Base-by-base conservation (phyloP, 2,888 invertebrate species). In the Cosmorhoe ocellata region DNA sequence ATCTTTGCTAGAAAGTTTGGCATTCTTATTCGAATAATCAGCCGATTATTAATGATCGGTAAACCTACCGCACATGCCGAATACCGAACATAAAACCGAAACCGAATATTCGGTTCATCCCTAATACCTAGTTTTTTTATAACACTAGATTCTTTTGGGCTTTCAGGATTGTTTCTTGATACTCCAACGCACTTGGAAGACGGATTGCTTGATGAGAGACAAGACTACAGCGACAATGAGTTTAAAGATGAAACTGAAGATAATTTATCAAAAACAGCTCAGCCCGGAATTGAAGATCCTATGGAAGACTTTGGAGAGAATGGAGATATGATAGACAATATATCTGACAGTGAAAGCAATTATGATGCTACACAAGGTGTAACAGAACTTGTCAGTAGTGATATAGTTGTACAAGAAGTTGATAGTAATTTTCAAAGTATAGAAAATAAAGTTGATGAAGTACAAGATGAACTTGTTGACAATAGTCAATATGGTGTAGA, bases 191-290 rank as follows among this genome's bases (percentile, higher is more conserved):
- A 31, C 6, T 3, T 8, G 10, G 36, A 41, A 26, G 26, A 11
- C 10, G 37, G 10, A 13, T 27, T 51, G 31, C 9, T 45, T n/a
- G 28, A 41, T 18, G 36, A 51, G 10, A 36, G 45, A 32, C 43
- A 22, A 2, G 33, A 34, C 13, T 34, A 38, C 2, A 9, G 2
- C 3, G 22, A 31, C 14, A 36, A 40, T n/a, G 13, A 38, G 13
- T 3, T 33, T 1, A 14, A 24, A 34, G 22, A 39, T 1, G 12
- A 8, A n/a, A 18, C 8, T 30, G 11, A 11, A 31, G 34, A 34
- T 6, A n/a, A 42, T 27, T 33, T 11, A 26, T 14, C 33, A 11
- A 34, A 32, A 24, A 24, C 5, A 2, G 27, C 11, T 27, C 28
- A 14, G 9, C n/a, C n/a, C n/a, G n/a, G n/a, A n/a, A n/a, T 2